Percentiles rank a stretch among this genome's conserved stretches.
Evolutionary conservation across 2,113 vertebrate species (phyloP).

Genomic region (Malaclemys terrapin): DNA sequence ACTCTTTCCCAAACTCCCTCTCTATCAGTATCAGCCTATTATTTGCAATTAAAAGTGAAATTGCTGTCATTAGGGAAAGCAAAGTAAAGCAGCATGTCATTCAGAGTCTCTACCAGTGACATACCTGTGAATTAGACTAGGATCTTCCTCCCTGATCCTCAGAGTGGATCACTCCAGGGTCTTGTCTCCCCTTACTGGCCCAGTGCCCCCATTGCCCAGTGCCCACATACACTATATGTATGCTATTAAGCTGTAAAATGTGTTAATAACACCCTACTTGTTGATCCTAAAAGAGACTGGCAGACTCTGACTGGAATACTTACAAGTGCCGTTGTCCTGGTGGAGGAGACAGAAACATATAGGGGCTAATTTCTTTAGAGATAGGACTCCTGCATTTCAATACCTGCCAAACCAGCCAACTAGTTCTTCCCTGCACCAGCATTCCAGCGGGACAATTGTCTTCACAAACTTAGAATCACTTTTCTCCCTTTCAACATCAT

Average conservation of each 20-base stretch:
- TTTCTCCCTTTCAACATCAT: constrained; percentile 55
- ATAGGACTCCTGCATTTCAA: background rate
- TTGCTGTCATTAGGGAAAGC: constrained; percentile 28
- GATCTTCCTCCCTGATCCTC: background rate
- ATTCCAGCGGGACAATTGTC: background rate
- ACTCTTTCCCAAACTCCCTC: background rate
- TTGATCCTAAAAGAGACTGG: background rate
- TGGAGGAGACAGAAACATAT: background rate
- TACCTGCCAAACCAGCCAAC: fast-evolving
- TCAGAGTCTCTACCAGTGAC: background rate
- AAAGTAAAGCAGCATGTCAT: background rate
- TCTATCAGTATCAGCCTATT: background rate
- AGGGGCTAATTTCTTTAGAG: background rate
- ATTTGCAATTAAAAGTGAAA: constrained; percentile 42
- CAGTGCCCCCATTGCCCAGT: background rate
- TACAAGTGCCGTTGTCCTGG: background rate
- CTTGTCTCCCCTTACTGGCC: background rate
- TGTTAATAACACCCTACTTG: constrained; percentile 35
- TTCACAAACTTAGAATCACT: background rate
- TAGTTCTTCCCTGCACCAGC: background rate
- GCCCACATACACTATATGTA: background rate
- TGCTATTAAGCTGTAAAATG: constrained; percentile 31
- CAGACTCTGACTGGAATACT: background rate
- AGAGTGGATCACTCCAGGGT: background rate
- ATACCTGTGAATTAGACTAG: constrained; percentile 51